Base-by-base conservation (phyloP, 1,140 invertebrate species). In the Dolichoris vasculosae region DNA sequence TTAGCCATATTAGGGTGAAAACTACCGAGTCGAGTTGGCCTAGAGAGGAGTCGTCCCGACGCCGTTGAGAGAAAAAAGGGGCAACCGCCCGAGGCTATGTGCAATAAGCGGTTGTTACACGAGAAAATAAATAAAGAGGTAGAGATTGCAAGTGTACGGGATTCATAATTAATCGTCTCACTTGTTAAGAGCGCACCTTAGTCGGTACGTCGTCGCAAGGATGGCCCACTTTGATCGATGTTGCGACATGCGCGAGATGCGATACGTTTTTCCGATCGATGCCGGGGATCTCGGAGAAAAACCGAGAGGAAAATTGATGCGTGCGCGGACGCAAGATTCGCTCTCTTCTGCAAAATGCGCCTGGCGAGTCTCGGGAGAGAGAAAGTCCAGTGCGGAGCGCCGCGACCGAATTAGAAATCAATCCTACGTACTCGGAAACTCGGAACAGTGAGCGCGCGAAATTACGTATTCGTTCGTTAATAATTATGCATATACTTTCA, bases 1-100 rank as follows among this genome's bases (percentile, higher is more conserved):
- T 73, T 43, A n/a, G 38, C 92, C 91, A 89, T 92, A 93, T 92
- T 92, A 90, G 92, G 92, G 69, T 83, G 89, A 90, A 89, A 91
- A 89, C 88, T 89, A 87, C 38, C 86, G 59, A 46, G 78, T 3
- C 40, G 43, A 17, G 55, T 84, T 87, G 67, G 77, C 85, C 86
- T 86, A 80, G 80, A 82, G 84, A 89, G 89, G 88, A 86, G 86
- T 88, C 82, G 87, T 76, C 13, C 13, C 0, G 23, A 59, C 17
- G 32, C 7, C 4, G 46, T 55, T 51, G 20, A 76, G 13, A 40
- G 38, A 30, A 67, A 67, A 32, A 73, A 90, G 40, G 40, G 23
- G 26, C 40, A 26, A n/a, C 2, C 26, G 38, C 59, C 55, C 20
- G 79, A 15, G 81, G 69, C 90, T 90, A 88, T 88, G 88, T 89